phyloP scores from a whole-genome alignment of 2,888 invertebrate genomes.

The Erpobdella octoculata region DNA sequence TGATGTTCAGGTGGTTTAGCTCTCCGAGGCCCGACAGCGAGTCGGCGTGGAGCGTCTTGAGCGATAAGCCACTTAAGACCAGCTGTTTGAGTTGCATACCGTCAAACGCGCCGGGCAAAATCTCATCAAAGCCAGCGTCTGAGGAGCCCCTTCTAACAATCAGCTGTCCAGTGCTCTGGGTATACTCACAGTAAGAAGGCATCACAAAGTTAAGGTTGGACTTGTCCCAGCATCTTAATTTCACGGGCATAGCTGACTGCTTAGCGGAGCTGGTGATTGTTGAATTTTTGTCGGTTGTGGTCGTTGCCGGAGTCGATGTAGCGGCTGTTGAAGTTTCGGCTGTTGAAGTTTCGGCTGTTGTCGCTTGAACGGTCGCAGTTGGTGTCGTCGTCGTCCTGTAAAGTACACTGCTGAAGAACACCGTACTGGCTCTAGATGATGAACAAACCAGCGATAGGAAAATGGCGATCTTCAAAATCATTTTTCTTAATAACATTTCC shows the following conservation, averaged over 20 bases:
- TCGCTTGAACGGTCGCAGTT: neutral
- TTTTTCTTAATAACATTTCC: no score
- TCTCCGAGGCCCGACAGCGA: constrained; percentile 1
- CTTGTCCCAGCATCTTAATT: constrained; percentile 13
- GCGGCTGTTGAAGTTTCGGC: neutral
- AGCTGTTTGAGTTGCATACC: constrained; percentile 2
- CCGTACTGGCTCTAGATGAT: no score
- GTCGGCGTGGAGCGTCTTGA: neutral
- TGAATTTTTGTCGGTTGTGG: neutral
- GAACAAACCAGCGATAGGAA: no score
- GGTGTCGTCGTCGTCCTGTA: neutral
- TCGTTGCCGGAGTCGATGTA: neutral
- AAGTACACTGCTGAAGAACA: no score
- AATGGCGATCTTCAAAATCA: no score
- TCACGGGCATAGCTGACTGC: neutral
- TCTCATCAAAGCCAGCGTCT: neutral
- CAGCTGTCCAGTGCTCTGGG: neutral
- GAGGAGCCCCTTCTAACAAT: neutral
- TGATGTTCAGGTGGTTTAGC: constrained; percentile 6
- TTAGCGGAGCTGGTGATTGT: no score
- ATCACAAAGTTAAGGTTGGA: neutral
- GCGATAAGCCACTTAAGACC: neutral
- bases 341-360: neutral
- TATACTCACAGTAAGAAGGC: constrained; percentile 16
- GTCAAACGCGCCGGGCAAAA: constrained; percentile 15